These are phyloP conservation scores for Periplaneta americana DNA, from an alignment of 1,140 invertebrate genomes.

Conservation along the genomic window DNA sequence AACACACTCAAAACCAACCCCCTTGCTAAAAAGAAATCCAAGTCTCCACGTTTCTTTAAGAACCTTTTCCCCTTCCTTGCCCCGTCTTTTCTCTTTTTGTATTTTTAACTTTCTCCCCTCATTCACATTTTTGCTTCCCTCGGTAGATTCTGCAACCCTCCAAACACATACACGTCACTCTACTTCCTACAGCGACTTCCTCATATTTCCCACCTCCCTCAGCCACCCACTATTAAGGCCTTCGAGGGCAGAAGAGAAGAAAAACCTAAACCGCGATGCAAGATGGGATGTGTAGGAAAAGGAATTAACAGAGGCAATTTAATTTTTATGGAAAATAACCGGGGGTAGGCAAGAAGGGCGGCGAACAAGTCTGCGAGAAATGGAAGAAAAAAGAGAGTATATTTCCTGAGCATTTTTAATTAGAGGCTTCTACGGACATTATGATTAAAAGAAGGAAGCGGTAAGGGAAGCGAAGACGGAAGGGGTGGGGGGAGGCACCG, in stretches of 20 bases:
- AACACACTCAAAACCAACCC: neutral
- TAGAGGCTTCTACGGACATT: constrained; percentile 10
- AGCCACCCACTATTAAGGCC: constrained; percentile 1
- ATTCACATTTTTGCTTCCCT: neutral
- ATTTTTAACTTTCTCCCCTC: neutral
- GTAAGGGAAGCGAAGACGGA: neutral
- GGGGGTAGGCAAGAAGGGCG: neutral
- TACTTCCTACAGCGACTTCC: neutral
- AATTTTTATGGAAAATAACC: constrained; percentile 14
- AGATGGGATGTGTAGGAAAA: neutral
- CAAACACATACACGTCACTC: neutral
- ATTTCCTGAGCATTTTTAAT: constrained; percentile 12
- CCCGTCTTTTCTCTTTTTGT: neutral
- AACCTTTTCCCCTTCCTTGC: neutral
- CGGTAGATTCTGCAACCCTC: neutral
- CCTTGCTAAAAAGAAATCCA: neutral
- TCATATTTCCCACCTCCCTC: neutral
- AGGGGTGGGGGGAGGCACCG: neutral
- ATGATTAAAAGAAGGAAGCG: neutral
- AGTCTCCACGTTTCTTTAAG: neutral
- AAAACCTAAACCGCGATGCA: neutral
- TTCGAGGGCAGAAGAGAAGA: constrained; percentile 14
- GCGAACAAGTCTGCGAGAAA: neutral
- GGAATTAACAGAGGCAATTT: constrained; percentile 35
- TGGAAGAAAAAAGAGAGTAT: neutral